Base-by-base conservation (phyloP, 1,140 invertebrate species). In the Platorchestia sp. region DNA sequence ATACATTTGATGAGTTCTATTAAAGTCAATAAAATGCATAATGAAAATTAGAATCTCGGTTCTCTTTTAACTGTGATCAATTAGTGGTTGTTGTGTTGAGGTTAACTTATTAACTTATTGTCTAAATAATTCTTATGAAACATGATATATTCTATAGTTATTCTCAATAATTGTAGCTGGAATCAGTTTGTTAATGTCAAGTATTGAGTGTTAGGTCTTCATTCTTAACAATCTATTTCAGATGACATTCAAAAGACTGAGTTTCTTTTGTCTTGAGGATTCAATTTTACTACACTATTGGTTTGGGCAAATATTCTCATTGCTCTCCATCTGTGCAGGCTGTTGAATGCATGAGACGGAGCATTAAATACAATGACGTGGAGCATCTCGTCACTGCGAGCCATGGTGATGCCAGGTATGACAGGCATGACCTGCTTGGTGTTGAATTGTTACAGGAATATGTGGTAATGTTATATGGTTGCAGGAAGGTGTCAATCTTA, bases 371-470 rank as follows among this genome's bases (percentile, higher is more conserved):
- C 96, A 99, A 99, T 97, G 97, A 97, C 45, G 98, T 99, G 5
- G 97, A 98, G 90, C 96, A 98, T 97, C 96, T 99, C 44, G 98
- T 99, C 41, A 97, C 97, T 86, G 97, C 98, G 0, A 98, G 97
- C 97, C 98, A 98, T 96, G 98, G 98, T 96, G 99, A 99, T 98
- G 99, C 99, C 45, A 98, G 98, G 98, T 99, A 97, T 97, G 97
- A 75, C 59, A 27, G 10, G 1, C 36, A 22, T 27, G 1, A 75
- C 36, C 59, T 75, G 14, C 27, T 3, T 22, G 59, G 3, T 36
- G 59, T 75, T 75, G 6, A 22, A 27, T 36, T 75, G 59, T 75
- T n/a, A 36, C 27, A 22, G 59, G 36, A 75, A 3, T 75, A n/a
- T n/a, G n/a, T n/a, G n/a, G n/a, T n/a, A n/a, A n/a, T n/a, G n/a